Conservation (phyloP, 2,113 vertebrate genomes). For the Cinclus mexicanus region DNA sequence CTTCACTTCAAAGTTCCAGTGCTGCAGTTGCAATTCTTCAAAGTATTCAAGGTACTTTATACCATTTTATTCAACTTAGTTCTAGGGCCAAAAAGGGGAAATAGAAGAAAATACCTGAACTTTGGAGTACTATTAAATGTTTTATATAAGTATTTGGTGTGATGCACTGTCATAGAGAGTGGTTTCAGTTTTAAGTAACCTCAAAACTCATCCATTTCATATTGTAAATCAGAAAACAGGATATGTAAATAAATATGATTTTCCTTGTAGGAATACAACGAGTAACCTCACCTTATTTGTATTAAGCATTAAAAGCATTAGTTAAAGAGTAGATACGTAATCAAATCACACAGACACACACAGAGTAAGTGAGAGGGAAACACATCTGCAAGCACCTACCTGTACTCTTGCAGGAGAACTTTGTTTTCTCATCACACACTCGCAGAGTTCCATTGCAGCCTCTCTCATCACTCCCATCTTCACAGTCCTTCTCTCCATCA, state of each 20-base stretch:
- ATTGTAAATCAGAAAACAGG: neutral
- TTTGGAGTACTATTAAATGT: neutral
- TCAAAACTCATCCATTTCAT: neutral
- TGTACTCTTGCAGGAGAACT: constrained; percentile 92
- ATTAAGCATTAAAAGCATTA: neutral
- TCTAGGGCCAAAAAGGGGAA: neutral
- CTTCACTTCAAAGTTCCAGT: neutral
- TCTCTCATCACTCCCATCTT: constrained; percentile 92
- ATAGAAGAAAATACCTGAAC: neutral
- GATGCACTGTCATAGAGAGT: neutral
- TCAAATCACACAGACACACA: neutral
- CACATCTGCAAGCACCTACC: constrained; percentile 66
- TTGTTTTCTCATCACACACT: constrained; percentile 89
- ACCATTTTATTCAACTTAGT: neutral
- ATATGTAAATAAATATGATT: neutral
- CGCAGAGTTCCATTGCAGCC: constrained; percentile 89
- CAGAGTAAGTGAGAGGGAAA: neutral
- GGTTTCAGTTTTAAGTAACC: neutral
- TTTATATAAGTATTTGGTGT: neutral
- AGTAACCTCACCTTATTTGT: neutral
- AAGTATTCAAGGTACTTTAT: neutral
- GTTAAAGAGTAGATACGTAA: neutral
- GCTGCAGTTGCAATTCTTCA: neutral
- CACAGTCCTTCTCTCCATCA: constrained; percentile 96
- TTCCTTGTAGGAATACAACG: neutral